Conservation (phyloP, 2,888 invertebrate species). For the Leptura quadrifasciata region DNA sequence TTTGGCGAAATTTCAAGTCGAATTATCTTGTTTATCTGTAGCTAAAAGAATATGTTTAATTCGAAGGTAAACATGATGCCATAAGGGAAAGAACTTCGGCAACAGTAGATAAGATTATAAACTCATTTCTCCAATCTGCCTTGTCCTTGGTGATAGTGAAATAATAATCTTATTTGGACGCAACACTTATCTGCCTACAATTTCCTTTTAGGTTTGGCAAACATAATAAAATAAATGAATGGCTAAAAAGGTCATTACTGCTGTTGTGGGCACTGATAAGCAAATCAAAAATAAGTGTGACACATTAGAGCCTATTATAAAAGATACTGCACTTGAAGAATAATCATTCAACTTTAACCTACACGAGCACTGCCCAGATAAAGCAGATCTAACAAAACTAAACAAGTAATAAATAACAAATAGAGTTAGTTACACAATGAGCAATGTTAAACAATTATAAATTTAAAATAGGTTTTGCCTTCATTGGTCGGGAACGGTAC, state of each 20-base stretch:
- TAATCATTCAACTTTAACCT: slow-evolving; percentile 23
- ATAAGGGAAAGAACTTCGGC: too few relatives aligned
- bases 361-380: background rate
- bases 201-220: background rate
- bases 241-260: background rate
- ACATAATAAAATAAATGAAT: background rate
- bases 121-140: background rate
- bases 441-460: background rate
- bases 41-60: too few relatives aligned
- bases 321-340: background rate
- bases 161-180: background rate
- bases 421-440: background rate
- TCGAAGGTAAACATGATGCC: too few relatives aligned
- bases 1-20: too few relatives aligned
- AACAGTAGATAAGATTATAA: too few relatives aligned
- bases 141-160: background rate
- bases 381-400: background rate
- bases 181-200: background rate
- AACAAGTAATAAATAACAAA: background rate
- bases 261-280: background rate
- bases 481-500: slow-evolving; percentile 1
- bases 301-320: background rate
- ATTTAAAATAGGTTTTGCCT: background rate
- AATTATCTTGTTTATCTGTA: too few relatives aligned
- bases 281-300: background rate